Evolutionary conservation across 1,140 invertebrate species (phyloP).

Genomic region (Prorops nasuta): DNA sequence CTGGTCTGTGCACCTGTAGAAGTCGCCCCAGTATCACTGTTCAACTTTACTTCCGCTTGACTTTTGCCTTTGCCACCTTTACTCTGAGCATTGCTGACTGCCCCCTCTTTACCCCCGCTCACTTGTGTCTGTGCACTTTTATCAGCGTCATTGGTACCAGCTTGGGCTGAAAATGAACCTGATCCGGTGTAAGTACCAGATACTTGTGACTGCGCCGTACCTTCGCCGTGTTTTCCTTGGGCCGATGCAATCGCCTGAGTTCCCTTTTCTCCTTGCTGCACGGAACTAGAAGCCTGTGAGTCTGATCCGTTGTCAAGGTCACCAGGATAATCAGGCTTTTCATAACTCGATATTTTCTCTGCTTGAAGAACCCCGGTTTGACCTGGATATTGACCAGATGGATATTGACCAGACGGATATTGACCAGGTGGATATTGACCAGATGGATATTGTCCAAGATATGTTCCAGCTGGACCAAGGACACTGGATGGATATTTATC

Average conservation of each 20-base stretch:
- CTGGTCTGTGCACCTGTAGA: slow-evolving; percentile 72
- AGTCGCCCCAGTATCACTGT: slow-evolving; percentile 70
- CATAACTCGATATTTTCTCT: too few species aligned
- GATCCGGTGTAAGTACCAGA: slow-evolving; percentile 72
- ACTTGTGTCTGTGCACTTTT: slow-evolving; percentile 73
- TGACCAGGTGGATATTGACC: not conserved
- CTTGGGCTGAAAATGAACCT: slow-evolving; percentile 78
- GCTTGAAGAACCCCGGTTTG: too few species aligned
- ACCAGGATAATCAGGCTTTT: not conserved
- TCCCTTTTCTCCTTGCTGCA: slow-evolving; percentile 64
- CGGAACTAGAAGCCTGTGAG: slow-evolving; percentile 72
- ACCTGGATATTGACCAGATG: slow-evolving; percentile 15
- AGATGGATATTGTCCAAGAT: slow-evolving; percentile 11
- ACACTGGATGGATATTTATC: not conserved
- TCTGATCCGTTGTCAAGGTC: slow-evolving; percentile 60
- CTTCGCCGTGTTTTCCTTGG: slow-evolving; percentile 69
- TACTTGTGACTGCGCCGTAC: slow-evolving; percentile 75
- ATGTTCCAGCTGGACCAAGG: not conserved
- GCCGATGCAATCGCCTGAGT: slow-evolving; percentile 73
- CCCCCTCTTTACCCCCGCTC: slow-evolving; percentile 70
- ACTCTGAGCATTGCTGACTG: slow-evolving; percentile 72
- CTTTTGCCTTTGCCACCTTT: slow-evolving; percentile 71
- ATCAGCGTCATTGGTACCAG: slow-evolving; percentile 72
- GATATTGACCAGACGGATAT: slow-evolving; percentile 1
- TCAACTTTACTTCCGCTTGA: slow-evolving; percentile 73